phyloP scores from a whole-genome alignment of 2,888 invertebrate genomes.

The Cosmorhoe ocellata region DNA sequence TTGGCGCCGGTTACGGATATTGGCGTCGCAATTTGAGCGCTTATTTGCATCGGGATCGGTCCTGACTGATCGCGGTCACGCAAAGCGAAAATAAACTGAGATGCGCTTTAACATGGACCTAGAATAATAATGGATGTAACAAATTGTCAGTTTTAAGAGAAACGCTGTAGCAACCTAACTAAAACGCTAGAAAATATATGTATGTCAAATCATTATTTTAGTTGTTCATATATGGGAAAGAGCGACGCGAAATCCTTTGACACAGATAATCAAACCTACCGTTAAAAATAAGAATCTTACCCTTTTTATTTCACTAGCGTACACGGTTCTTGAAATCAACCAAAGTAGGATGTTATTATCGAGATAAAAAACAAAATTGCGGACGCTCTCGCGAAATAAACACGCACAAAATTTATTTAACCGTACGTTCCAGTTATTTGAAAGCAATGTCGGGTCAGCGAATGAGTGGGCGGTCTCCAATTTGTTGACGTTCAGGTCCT shows the following conservation, averaged over 20 bases:
- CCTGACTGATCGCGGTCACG: conserved; percentile 63
- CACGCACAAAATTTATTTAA: conserved; percentile 28
- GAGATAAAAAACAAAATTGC: conserved; percentile 25
- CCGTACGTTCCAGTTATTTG: conserved; percentile 33
- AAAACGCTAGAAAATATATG: too few relatives aligned
- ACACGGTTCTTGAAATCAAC: conserved; percentile 1
- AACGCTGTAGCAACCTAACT: not conserved
- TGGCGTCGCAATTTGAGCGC: conserved; percentile 68
- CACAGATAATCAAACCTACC: too few relatives aligned
- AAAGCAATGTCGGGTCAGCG: conserved; percentile 34
- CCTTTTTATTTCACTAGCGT: not conserved
- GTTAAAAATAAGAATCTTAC: not conserved
- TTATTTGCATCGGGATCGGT: conserved; percentile 66
- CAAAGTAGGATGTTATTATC: conserved; percentile 13
- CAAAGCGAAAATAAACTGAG: conserved; percentile 65
- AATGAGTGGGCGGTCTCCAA: conserved; percentile 67
- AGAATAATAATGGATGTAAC: conserved; percentile 26
- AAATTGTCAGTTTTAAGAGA: not conserved
- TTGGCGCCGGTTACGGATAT: conserved; percentile 64
- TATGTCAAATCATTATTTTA: too few relatives aligned
- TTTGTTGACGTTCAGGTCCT: conserved; percentile 67
- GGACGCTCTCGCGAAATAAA: conserved; percentile 13
- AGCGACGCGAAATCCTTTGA: not conserved
- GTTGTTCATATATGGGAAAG: conserved; percentile 1
- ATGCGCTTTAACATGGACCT: conserved; percentile 45